Conservation (phyloP, 2,797 vertebrate genomes). For the Lagorchestes hirsutus region DNA sequence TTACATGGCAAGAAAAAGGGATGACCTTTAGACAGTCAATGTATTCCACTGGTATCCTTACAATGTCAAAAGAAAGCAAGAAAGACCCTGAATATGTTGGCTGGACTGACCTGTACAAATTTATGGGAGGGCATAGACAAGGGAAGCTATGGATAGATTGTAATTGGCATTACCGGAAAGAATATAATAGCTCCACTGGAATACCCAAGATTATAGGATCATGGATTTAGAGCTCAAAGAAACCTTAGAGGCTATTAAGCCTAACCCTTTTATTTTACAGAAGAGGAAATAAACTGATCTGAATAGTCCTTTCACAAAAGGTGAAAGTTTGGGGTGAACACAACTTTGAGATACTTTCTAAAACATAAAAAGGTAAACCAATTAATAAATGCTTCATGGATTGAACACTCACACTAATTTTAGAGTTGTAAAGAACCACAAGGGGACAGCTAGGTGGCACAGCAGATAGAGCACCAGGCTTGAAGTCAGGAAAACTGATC, state of each 20-base stretch:
- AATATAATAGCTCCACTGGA: not conserved
- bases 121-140: not conserved
- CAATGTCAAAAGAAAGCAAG: not conserved
- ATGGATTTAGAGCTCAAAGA: not conserved
- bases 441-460: not conserved
- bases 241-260: not conserved
- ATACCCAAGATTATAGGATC: not conserved
- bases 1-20: not conserved
- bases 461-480: not conserved
- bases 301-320: not conserved
- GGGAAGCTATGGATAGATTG: not conserved
- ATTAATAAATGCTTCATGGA: not conserved
- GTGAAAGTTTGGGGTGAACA: not conserved
- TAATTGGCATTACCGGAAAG: not conserved
- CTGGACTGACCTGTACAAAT: not conserved
- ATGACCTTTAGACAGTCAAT: not conserved
- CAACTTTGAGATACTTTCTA: not conserved
- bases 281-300: not conserved
- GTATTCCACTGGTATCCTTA: not conserved
- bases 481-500: not conserved
- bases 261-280: not conserved
- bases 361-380: not conserved
- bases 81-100: not conserved
- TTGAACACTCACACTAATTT: not conserved
- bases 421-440: not conserved